Conservation (phyloP, 2,797 vertebrate species). For the Acipenser transmontanus region DNA sequence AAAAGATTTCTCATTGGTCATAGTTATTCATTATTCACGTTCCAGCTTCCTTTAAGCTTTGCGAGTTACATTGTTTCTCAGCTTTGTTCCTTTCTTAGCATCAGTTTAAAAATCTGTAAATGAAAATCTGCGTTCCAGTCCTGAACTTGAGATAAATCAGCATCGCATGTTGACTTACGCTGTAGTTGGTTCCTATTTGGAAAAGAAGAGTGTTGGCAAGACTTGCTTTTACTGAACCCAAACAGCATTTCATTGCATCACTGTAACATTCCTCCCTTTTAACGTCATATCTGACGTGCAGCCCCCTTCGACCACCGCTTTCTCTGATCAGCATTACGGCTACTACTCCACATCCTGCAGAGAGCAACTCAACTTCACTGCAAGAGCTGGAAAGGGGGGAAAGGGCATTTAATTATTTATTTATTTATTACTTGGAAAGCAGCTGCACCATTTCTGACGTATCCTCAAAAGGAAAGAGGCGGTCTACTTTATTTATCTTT, state of each 20-base stretch:
- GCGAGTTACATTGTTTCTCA: no score
- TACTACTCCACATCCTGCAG: conserved; percentile 8
- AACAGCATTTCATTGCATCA: conserved; percentile 10
- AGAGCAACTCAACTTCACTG: conserved; percentile 9
- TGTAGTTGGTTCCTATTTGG: not conserved
- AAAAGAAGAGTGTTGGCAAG: not conserved
- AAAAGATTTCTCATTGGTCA: no score
- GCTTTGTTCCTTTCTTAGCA: no score
- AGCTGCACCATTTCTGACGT: conserved; percentile 13
- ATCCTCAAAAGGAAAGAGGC: conserved; percentile 12
- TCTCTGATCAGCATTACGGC: conserved; percentile 7
- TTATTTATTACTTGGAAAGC: conserved; percentile 26
- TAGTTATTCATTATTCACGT: no score
- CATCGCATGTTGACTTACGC: no score
- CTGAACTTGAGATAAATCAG: no score
- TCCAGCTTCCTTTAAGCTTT: no score
- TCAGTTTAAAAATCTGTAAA: no score
- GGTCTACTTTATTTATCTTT: not conserved
- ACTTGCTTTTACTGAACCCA: not conserved
- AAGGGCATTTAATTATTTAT: conserved; percentile 16
- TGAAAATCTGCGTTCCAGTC: no score
- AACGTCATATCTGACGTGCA: conserved; percentile 20
- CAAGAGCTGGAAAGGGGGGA: conserved; percentile 10
- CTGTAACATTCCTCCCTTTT: conserved; percentile 7
- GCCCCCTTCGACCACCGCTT: conserved; percentile 5